Conservation (phyloP, 2,888 invertebrate species). For the Epinotia demarniana region DNA sequence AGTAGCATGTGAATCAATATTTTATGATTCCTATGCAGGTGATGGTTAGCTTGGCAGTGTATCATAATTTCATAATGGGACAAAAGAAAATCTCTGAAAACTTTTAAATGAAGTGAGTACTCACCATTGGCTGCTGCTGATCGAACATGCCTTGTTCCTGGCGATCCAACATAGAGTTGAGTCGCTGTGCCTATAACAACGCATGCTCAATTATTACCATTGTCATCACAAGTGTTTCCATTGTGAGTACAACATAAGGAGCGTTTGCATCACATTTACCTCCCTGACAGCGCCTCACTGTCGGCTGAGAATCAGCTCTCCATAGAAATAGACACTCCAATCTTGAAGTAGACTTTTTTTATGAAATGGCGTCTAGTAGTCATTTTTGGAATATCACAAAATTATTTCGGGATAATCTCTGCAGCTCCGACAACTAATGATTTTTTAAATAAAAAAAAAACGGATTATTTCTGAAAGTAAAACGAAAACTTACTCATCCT, state of each 20-base stretch:
- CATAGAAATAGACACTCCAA: no score
- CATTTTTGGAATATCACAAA: no score
- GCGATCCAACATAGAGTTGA: slow-evolving; percentile 88
- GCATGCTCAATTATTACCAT: slow-evolving; percentile 22
- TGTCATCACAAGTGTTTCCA: slow-evolving; percentile 3
- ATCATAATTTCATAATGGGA: background rate
- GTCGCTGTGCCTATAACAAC: slow-evolving; percentile 82
- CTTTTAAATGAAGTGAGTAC: slow-evolving; percentile 54
- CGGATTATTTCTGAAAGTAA: no score
- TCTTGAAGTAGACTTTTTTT: no score
- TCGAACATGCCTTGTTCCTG: slow-evolving; percentile 87
- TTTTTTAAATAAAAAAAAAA: no score
- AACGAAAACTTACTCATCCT: no score
- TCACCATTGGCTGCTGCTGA: slow-evolving; percentile 80
- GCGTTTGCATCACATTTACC: background rate
- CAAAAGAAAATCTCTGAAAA: slow-evolving; percentile 4
- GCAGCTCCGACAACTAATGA: no score
- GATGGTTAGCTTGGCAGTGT: background rate
- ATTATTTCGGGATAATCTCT: no score
- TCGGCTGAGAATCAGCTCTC: background rate
- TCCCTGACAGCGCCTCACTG: background rate
- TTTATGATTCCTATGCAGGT: background rate
- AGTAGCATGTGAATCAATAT: background rate
- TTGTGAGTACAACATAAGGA: background rate
- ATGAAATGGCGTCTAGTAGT: no score